A percentile compares a stretch with the other conserved stretches of the same genome.
These are phyloP conservation scores for Cepaea hortensis DNA, from an alignment of 2,888 invertebrate species.

Conservation along the genomic window DNA sequence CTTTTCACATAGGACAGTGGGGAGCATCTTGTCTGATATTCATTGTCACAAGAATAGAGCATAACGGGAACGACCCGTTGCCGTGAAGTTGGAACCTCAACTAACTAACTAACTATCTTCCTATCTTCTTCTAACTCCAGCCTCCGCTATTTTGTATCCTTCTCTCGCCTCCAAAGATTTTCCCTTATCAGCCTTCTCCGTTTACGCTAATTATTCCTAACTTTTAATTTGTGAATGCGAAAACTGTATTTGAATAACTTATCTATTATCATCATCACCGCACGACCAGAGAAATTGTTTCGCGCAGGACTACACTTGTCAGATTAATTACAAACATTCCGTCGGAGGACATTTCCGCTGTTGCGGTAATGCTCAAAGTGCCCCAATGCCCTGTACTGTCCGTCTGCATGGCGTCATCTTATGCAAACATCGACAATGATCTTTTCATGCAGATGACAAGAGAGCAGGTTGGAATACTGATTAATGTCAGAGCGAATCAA, in stretches of 20 bases:
- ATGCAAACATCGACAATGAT: too few species aligned
- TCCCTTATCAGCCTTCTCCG: not conserved
- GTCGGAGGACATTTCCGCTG: not conserved
- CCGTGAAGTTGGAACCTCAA: too few species aligned
- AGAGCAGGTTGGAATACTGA: too few species aligned
- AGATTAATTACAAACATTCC: not conserved
- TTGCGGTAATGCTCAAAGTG: too few species aligned
- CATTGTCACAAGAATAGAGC: too few species aligned
- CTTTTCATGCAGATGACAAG: too few species aligned
- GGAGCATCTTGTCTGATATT: too few species aligned
- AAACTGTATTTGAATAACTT: constrained; percentile 7
- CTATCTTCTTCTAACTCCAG: not conserved
- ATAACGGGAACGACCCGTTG: too few species aligned
- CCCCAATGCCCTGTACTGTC: too few species aligned
- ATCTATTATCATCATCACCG: not conserved
- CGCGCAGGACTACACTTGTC: not conserved
- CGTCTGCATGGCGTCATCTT: too few species aligned
- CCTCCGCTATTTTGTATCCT: not conserved
- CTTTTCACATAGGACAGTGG: too few species aligned
- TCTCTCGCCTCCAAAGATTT: not conserved
- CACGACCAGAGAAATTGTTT: not conserved
- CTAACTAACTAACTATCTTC: not conserved
- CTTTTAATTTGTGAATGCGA: not conserved
- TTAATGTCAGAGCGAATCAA: too few species aligned
- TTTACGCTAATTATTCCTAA: not conserved